Evolutionary conservation across 92 coral and sea anemone species (phyloP).

Genomic region (Siderastrea radians): DNA sequence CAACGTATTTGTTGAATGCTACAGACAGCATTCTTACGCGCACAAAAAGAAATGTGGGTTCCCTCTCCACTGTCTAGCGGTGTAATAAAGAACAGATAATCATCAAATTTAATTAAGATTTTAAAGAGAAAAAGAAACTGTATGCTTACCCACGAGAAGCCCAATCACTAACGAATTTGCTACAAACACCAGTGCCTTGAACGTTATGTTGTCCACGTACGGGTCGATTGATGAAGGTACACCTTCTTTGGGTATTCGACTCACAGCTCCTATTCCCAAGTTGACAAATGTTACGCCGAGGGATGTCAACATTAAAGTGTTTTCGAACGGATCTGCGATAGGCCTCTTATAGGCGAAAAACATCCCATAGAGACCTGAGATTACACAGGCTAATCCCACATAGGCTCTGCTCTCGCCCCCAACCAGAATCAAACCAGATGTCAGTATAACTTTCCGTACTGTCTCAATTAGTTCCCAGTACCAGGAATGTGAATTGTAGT

Average conservation of each 20-base stretch:
- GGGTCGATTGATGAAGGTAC: no score
- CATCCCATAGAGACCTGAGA: no score
- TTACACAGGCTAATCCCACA: no score
- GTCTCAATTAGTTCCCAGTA: slow-evolving; percentile 55
- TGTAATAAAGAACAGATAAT: no score
- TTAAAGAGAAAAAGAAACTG: background rate
- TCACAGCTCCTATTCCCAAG: slow-evolving; percentile 34
- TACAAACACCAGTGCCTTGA: slow-evolving; percentile 13
- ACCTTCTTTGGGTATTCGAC: slow-evolving; percentile 14
- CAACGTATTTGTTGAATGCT: no score
- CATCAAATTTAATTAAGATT: background rate
- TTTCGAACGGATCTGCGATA: slow-evolving; percentile 36
- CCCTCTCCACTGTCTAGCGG: no score
- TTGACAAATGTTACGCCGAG: slow-evolving; percentile 42
- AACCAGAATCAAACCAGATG: slow-evolving; percentile 12
- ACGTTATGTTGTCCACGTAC: slow-evolving; percentile 16
- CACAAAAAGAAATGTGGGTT: no score
- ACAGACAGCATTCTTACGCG: no score
- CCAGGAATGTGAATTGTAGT: slow-evolving; percentile 17
- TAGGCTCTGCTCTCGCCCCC: slow-evolving; percentile 42
- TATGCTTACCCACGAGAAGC: slow-evolving; percentile 17
- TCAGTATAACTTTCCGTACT: no score
- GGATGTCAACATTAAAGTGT: slow-evolving; percentile 25
- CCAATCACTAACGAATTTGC: slow-evolving; percentile 25
- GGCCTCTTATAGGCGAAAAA: slow-evolving; percentile 35